Evolutionary conservation across 1,140 invertebrate species (phyloP), one percentile per base, ranked within the genome.

Genomic region (Seison nebaliae): DNA sequence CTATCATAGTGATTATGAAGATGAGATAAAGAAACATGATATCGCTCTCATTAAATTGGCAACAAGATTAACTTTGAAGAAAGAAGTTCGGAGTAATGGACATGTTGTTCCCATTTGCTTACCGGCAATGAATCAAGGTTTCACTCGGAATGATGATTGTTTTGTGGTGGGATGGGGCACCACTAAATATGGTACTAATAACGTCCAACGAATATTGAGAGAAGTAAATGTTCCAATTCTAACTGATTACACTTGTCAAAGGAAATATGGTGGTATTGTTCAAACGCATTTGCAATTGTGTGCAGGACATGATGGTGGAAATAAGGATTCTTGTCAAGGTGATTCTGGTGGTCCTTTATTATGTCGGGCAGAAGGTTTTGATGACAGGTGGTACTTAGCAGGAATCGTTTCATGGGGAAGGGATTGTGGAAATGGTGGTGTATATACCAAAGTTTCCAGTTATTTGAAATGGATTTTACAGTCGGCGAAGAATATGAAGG

Each of bases 261-360:
- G 18, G 14, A 39, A 39, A 32, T 39, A 24, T 34, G 31, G 18
- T n/a, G n/a, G 20, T 18, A 22, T 21, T 22, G 15, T 39, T 19
- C 19, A 39, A 16, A 34, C 31, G 12, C 15, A 4, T 15, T n/a
- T 29, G 14, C 28, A 28, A 30, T n/a, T 40, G 4, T 40, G 38
- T 22, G 30, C 31, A 28, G 38, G 38, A 28, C 31, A 33, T 29
- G 28, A 18, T 35, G 31, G 31, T 23, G 14, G 35, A 17, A 5
- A 11, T 16, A 34, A 34, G 30, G 38, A 40, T 22, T 18, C 33
- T 8, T 40, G 38, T 20, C 23, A 35, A 16, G 38, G 38, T 35
- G 38, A 40, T 29, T 34, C 33, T 21, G 38, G 38, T 40, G 38
- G 38, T 35, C 38, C 38, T 28, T 29, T 40, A 5, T 21, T 40